A percentile compares a stretch with the other conserved stretches of the same genome.
These are phyloP conservation scores for Bombus picipes DNA, from an alignment of 1,140 invertebrate species.

Conservation along the genomic window DNA sequence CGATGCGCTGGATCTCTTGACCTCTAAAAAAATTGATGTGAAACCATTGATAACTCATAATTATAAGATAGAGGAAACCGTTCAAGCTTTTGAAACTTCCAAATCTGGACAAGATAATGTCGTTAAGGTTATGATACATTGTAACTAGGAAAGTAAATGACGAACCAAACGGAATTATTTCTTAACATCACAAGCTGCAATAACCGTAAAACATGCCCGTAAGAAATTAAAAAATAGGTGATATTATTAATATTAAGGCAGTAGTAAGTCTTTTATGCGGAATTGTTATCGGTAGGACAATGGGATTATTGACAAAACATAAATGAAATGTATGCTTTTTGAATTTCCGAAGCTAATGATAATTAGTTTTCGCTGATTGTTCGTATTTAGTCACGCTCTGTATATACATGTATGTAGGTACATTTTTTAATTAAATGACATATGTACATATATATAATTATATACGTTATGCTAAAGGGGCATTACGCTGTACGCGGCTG, in stretches of 20 bases:
- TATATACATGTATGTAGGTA: background rate
- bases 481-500: background rate
- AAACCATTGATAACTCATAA: slow-evolving; percentile 96
- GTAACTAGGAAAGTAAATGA: slow-evolving; percentile 77
- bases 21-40: slow-evolving; percentile 92
- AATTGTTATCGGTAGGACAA: background rate
- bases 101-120: slow-evolving; percentile 87
- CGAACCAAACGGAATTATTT: background rate
- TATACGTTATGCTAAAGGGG: background rate
- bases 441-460: background rate
- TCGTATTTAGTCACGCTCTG: background rate
- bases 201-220: too few species aligned
- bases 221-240: background rate
- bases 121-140: slow-evolving; percentile 97
- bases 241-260: background rate
- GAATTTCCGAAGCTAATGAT: too few species aligned
- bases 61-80: slow-evolving; percentile 92
- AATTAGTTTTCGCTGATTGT: background rate
- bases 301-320: background rate
- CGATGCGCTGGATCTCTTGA: slow-evolving; percentile 91
- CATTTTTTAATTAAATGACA: background rate
- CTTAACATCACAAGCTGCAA: too few species aligned
- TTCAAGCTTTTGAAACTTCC: slow-evolving; percentile 94
- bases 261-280: background rate
- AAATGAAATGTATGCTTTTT: background rate